A percentile compares a stretch with the other conserved stretches of the same genome.
These are phyloP conservation scores for Protobothrops flavoviridis DNA, from an alignment of 2,113 vertebrate species.

Conservation along the genomic window DNA sequence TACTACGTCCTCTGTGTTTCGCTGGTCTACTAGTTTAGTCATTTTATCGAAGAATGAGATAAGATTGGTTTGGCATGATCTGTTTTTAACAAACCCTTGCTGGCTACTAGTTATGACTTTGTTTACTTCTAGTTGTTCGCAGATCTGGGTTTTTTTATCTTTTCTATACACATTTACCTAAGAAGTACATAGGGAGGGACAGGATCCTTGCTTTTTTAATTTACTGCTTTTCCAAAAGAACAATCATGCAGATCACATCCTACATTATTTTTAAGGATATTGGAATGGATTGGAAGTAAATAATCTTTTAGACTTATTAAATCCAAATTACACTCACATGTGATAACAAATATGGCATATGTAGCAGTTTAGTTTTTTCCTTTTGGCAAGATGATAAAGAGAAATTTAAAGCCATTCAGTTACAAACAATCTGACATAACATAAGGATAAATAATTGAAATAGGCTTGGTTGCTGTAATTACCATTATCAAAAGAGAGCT, in stretches of 20 bases:
- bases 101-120: too few species aligned
- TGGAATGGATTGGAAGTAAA: background rate
- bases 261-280: background rate
- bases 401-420: background rate
- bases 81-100: too few species aligned
- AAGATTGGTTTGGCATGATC: too few species aligned
- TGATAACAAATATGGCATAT: background rate
- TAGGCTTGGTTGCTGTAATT: background rate
- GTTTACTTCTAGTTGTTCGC: too few species aligned
- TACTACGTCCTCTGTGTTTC: too few species aligned
- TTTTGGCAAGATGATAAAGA: background rate
- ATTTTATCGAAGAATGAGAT: too few species aligned
- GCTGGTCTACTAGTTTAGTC: too few species aligned
- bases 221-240: background rate
- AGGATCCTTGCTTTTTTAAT: background rate
- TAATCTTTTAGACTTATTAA: background rate
- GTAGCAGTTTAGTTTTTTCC: background rate
- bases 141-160: too few species aligned
- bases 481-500: background rate
- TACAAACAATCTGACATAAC: background rate
- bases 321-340: background rate
- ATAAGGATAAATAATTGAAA: background rate
- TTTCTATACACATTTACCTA: background rate
- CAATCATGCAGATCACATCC: background rate
- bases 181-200: background rate